phyloP scores from a whole-genome alignment of 37 sponge, comb jelly and placozoan species.

The Agelas oroides region DNA sequence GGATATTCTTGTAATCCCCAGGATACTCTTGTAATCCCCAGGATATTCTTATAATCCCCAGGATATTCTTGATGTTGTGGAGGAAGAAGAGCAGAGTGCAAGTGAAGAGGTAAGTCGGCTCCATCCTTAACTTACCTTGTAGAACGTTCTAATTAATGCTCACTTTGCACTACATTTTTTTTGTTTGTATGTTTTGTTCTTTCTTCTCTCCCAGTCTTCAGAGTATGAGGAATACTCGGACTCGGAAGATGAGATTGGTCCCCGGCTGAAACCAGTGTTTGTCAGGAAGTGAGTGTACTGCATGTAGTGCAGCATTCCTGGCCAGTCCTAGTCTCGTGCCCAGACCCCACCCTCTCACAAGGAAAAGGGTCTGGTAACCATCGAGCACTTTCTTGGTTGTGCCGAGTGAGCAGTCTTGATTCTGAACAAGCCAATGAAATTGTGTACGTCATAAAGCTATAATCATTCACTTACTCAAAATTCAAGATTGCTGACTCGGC shows the following conservation, averaged over 20 bases:
- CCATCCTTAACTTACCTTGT: not conserved
- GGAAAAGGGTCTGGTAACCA: too few relatives aligned
- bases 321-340: too few relatives aligned
- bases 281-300: conserved; percentile 77
- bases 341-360: too few relatives aligned
- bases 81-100: conserved; percentile 69
- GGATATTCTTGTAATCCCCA: too few relatives aligned
- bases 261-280: conserved; percentile 97
- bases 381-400: too few relatives aligned
- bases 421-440: too few relatives aligned
- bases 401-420: too few relatives aligned
- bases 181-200: not conserved
- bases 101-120: conserved; percentile 65
- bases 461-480: too few relatives aligned
- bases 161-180: not conserved
- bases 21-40: too few relatives aligned
- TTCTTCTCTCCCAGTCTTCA: conserved; percentile 58
- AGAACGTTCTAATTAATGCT: not conserved
- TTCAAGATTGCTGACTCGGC: too few relatives aligned
- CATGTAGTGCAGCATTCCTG: too few relatives aligned
- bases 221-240: conserved; percentile 97
- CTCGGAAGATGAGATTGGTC: conserved; percentile 94
- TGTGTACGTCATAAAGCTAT: too few relatives aligned
- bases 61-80: conserved; percentile 63
- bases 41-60: not conserved